Evolutionary conservation across 92 coral and sea anemone genomes (phyloP), one percentile per base, ranked within the genome.

Genomic region (Epizoanthus ramosus): DNA sequence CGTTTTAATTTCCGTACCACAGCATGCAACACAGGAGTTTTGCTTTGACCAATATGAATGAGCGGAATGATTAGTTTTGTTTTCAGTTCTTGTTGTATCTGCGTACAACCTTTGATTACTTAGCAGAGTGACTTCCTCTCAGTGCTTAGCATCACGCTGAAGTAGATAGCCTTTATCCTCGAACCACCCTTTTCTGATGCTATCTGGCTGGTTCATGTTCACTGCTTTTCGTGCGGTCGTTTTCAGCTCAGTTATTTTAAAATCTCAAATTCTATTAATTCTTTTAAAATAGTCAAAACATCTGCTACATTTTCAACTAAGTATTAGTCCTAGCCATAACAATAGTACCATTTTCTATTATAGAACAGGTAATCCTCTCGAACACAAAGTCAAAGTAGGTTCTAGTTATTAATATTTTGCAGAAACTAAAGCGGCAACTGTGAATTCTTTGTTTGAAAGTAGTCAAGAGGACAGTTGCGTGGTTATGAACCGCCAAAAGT

Each of bases 1-100:
- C 21, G 37, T 5, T 77, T 77, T 77, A 77, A 77, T 77, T 77
- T 77, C 82, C 82, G 82, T 57, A 35, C 75, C 70, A 13, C 82
- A 77, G 82, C 82, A 77, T 77, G 82, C 57, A 33, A 61, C 22
- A 61, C 17, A 16, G 4, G 28, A 39, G 12, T 60, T 39, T 35
- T 16, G 82, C 71, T 77, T 60, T 61, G 57, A 77, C 52, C 33
- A 75, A 18, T 57, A 52, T 50, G 54, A 50, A 50, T 12, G 57
- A 31, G 37, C 54, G 17, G 60, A 77, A 77, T 77, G 56, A 61
- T 77, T 76, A 57, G 57, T 35, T 59, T 57, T 18, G 23, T 12
- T 59, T 61, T 21, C 25, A 7, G 31, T 1, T 24, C 15, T 8
- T 16, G 21, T 74, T 24, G 79, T 15, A 45, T 74, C 65, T 63